Percentiles rank a stretch among this genome's conserved stretches.
Evolutionary conservation across 2,113 vertebrate genomes (phyloP).

Genomic region (Oreotrochilus melanogaster): DNA sequence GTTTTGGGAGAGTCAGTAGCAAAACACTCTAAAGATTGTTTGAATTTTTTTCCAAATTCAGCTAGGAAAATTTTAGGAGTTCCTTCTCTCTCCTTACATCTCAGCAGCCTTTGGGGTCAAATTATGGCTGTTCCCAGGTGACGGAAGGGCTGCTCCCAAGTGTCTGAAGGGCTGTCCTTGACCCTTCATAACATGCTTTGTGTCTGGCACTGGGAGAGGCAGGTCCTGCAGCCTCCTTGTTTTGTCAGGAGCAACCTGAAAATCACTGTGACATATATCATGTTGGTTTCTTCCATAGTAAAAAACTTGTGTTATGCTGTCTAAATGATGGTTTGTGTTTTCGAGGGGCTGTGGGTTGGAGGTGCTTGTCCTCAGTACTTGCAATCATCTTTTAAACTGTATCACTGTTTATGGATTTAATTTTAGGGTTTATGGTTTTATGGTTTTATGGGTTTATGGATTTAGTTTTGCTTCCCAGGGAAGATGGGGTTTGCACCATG

Average conservation of each 20-base stretch:
- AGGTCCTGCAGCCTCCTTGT: background rate
- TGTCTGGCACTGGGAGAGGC: background rate
- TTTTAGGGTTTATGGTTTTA: background rate
- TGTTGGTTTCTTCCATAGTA: background rate
- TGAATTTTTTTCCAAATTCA: background rate
- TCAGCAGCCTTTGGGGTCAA: background rate
- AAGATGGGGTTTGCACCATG: background rate
- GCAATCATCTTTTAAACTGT: background rate
- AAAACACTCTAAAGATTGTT: background rate
- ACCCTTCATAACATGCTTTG: accelerated
- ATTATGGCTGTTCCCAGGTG: background rate
- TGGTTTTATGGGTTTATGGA: background rate
- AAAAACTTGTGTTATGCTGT: background rate
- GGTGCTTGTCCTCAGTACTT: background rate
- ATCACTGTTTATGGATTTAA: background rate
- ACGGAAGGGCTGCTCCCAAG: background rate
- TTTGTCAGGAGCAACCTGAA: background rate
- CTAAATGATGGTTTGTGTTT: background rate
- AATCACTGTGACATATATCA: background rate
- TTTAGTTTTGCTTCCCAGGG: background rate
- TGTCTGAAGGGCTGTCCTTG: background rate
- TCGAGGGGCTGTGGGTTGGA: background rate
- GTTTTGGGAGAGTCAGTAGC: background rate
- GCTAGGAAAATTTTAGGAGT: background rate
- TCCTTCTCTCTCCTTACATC: background rate